Evolutionary conservation across 1,140 invertebrate species (phyloP), one percentile per base, ranked within the genome.

Genomic region (Aleiodes sp.): DNA sequence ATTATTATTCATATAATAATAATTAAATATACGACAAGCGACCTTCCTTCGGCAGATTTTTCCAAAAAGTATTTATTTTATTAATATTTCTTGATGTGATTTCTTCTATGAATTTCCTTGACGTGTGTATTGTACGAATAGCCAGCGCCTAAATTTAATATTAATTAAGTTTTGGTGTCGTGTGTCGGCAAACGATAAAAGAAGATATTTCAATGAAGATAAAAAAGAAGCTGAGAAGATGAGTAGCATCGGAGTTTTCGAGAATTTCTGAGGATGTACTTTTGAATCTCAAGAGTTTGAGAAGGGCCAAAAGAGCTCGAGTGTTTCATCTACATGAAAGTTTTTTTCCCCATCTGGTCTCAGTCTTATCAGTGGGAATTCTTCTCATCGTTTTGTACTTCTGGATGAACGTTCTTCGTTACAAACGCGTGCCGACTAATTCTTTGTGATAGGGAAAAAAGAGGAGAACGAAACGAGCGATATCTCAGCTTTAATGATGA

Each of bases 281-380:
- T 52, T 52, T 24, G 46, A 52, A 12, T 46, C 29, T 39, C n/a
- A 33, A 63, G 60, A 10, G 35, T 12, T 33, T 37, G 21, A 14
- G 14, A 61, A 29, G 37, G 60, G 31, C 60, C 35, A 9, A 3
- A 16, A 57, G 10, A 24, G 10, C 60, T 39, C 16, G 31, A 63
- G 35, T 39, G 60, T 63, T 21, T 8, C 19, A 1, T 21, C 29
- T 33, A 39, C 16, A 37, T 63, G 60, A 14, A 33, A 39, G 60
- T 64, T 64, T 64, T n/a, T n/a, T n/a, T n/a, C n/a, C 39, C 62
- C 62, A 64, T 64, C 37, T 64, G 62, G 62, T 35, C 2, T 12
- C 29, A 1, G 46, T 2, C 62, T 64, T 64, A 64, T 64, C 62
- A 64, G 41, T n/a, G n/a, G n/a, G 21, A 61, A 19, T 24, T n/a